These are phyloP conservation scores for Seladonia tumulorum DNA, from an alignment of 2,888 invertebrate genomes.

Conservation along the genomic window DNA sequence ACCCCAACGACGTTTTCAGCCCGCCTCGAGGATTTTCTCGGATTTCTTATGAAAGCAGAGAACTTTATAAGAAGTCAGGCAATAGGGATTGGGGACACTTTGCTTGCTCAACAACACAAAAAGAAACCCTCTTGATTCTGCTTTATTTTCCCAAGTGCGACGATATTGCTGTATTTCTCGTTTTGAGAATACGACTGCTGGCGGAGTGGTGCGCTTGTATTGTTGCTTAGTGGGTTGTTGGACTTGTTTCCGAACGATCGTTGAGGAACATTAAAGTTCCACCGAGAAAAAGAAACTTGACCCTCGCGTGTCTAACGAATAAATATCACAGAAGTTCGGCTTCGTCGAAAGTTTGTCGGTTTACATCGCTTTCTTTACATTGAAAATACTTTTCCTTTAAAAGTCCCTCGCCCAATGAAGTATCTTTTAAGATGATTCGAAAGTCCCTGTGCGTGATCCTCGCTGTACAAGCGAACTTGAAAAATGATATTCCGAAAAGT, in stretches of 20 bases:
- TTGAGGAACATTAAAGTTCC: neutral
- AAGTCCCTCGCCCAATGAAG: too few relatives aligned
- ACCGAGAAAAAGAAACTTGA: neutral
- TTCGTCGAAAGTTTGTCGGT: neutral
- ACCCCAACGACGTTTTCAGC: neutral
- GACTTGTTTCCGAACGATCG: neutral
- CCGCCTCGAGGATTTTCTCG: conserved; percentile 1
- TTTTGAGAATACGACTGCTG: neutral
- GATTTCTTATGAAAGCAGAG: neutral
- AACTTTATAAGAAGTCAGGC: neutral
- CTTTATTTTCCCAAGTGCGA: neutral
- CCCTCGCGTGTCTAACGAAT: neutral
- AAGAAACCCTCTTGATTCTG: neutral
- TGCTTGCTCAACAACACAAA: neutral
- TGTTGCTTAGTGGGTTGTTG: neutral
- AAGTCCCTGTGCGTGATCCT: too few relatives aligned
- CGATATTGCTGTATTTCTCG: neutral
- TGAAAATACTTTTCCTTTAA: too few relatives aligned
- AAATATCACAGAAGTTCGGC: neutral
- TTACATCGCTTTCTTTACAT: neutral
- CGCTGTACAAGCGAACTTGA: too few relatives aligned
- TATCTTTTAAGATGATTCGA: too few relatives aligned
- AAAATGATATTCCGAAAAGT: too few relatives aligned
- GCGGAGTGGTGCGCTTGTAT: neutral
- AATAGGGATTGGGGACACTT: neutral